Percentiles rank a stretch among this genome's conserved stretches.
These are phyloP conservation scores for Danio albolineatus DNA, from an alignment of 2,797 vertebrate species.

Conservation along the genomic window DNA sequence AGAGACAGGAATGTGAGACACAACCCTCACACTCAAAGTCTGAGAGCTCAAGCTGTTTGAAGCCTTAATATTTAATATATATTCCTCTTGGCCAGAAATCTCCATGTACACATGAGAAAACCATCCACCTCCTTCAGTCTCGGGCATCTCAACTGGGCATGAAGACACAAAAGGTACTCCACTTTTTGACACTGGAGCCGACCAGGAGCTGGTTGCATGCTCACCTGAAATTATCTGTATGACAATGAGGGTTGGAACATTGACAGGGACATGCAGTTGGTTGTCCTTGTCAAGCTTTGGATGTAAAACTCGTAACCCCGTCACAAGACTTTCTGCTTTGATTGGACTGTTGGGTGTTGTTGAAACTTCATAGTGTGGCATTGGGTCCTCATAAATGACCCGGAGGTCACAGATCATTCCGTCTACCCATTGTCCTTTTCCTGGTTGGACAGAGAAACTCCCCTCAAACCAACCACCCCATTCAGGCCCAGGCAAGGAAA, in stretches of 20 bases:
- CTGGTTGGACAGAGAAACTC: conserved; percentile 62
- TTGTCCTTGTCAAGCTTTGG: conserved; percentile 68
- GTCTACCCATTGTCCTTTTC: conserved; percentile 76
- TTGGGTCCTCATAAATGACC: conserved; percentile 73
- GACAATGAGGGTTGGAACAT: conserved; percentile 67
- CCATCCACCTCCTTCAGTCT: conserved; percentile 66
- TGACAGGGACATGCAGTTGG: conserved; percentile 72
- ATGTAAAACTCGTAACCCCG: conserved; percentile 70
- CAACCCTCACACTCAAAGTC: conserved; percentile 70
- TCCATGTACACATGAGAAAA: conserved; percentile 74
- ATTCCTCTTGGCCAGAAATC: conserved; percentile 61
- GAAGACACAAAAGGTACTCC: conserved; percentile 68
- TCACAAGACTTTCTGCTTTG: conserved; percentile 51
- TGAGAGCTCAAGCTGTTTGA: conserved; percentile 66
- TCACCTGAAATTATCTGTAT: conserved; percentile 70
- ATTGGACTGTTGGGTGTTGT: conserved; percentile 28
- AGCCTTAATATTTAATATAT: conserved; percentile 71
- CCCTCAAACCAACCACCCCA: conserved; percentile 80
- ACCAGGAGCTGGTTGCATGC: conserved; percentile 76
- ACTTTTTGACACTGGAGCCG: conserved; percentile 69
- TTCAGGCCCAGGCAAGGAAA: conserved; percentile 69
- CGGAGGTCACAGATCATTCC: conserved; percentile 79
- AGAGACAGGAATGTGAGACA: conserved; percentile 70
- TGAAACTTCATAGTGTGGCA: conserved; percentile 56
- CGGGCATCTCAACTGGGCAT: conserved; percentile 72